These are phyloP conservation scores for Perognathus longimembris DNA, from an alignment of 2,113 vertebrate species.

Conservation along the genomic window DNA sequence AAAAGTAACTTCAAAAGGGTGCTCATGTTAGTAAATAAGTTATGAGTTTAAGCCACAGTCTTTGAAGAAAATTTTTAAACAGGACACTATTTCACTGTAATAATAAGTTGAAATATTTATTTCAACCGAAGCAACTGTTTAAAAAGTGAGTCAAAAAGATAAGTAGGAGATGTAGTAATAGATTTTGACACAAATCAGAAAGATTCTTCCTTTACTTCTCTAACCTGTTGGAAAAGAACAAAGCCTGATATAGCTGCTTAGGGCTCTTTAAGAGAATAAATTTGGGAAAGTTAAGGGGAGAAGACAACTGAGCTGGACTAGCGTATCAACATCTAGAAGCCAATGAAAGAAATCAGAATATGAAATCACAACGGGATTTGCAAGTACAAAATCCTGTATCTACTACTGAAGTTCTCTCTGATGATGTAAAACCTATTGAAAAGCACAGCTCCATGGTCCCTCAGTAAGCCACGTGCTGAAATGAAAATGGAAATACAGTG, in stretches of 20 bases:
- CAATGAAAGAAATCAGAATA: not conserved
- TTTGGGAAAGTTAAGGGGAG: not conserved
- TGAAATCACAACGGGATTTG: not conserved
- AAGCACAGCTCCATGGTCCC: conserved; percentile 8
- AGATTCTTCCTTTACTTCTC: not conserved
- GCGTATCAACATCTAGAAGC: not conserved
- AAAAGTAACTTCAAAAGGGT: conserved; percentile 2
- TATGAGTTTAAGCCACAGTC: not conserved
- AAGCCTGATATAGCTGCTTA: not conserved
- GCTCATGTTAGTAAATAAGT: conserved; percentile 20
- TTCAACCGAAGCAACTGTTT: conserved; percentile 43
- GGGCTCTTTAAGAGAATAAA: not conserved
- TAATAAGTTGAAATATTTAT: conserved; percentile 56
- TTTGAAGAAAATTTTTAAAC: conserved; percentile 39
- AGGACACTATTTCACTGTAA: conserved; percentile 23
- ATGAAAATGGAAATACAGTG: not conserved
- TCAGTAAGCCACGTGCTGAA: not conserved
- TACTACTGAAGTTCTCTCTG: conserved; percentile 16
- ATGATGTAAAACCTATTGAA: not conserved
- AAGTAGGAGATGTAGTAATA: conserved; percentile 31
- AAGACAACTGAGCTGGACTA: not conserved
- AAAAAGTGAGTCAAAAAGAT: conserved; percentile 53
- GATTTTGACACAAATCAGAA: conserved; percentile 9
- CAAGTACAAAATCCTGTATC: not conserved
- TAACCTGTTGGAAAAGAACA: not conserved